Evolutionary conservation across 1,140 invertebrate species (phyloP), one percentile per base, ranked within the genome.

Genomic region (Lamellibrachia luymesi): DNA sequence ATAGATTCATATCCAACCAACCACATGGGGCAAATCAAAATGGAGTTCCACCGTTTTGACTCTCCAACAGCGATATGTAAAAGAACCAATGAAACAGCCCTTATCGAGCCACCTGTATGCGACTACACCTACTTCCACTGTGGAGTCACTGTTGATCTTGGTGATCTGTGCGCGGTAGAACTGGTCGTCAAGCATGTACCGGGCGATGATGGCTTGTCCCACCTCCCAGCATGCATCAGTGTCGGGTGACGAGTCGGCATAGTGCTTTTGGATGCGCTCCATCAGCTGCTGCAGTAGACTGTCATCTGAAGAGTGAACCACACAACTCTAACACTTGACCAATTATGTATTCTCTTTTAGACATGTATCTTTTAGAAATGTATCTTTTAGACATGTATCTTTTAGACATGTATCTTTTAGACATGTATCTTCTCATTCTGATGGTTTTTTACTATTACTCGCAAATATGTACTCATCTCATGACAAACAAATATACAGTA

Each of bases 111-210:
- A 8, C 90, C 22, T 90, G 17, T 90, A 22, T 90, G 17, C n/a
- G 17, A 90, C 17, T 22, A 49, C 38, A 51, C 8, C 7, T 13
- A 91, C 64, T 22, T 91, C 38, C 90, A 91, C 90, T 25, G 17
- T 91, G 90, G 50, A 13, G 50, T 91, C 38, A 38, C 10, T 38
- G 92, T 92, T 38, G 27, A 51, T 52, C 52, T 92, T 64, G 17
- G 52, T 92, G 92, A 92, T 64, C 92, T 92, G 27, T 6, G 92
- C 92, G 4, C 92, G 49, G 51, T 92, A 92, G 92, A 51, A 92
- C 50, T 51, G 17, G 49, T 52, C 52, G 25, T 92, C 92, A 27
- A 51, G 49, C 51, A 52, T 38, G 92, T 92, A 92, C 50, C 52
- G 92, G 52, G 92, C 92, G 27, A 92, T 52, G 51, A 51, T 17